Base-by-base conservation (phyloP, 2,797 vertebrate species). In the Discoglossus pictus region DNA sequence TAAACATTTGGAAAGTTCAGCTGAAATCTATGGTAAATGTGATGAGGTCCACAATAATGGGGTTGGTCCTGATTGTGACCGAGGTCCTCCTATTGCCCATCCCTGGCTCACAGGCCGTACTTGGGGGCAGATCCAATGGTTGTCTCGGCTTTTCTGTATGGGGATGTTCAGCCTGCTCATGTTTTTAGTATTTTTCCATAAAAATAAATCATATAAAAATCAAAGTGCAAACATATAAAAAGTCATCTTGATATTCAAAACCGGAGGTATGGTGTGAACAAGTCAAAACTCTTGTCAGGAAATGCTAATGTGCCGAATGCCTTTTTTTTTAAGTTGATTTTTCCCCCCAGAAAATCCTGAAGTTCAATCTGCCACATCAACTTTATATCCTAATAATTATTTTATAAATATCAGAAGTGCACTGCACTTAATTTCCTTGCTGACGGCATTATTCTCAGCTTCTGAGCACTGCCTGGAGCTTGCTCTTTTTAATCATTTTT, bases 351-450 rank as follows among this genome's bases (percentile, higher is more conserved):
- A 61, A 61, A 61, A 38, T 21, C 10, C 20, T 61, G 48, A 68
- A 62, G 48, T 63, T 70, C 60, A 70, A 63, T 70, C 68, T 70
- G 68, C 52, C 68, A 63, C 73, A 71, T 73, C 71, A 75, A 35
- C 73, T 82, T 82, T 47, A 44, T 70, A 67, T 66, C 51, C 72
- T 80, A 73, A 76, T 79, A 78, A 81, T 82, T 80, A 75, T 79
- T 84, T 81, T 80, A 82, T 75, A 82, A 77, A 78, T 78, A 82
- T 56, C 81, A 75, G 71, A 65, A 82, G 76, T 39, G 68, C 74
- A 6, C 36, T 31, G 76, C 75, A 63, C 78, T 78, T 75, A 66
- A 66, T 75, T 80, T 73, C 74, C 72, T 68, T 44, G 78, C 76
- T 72, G 73, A 54, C 59, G 76, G 74, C 75, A 3, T 34, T 73